Percentiles rank a stretch among this genome's conserved stretches.
phyloP scores from a whole-genome alignment of 2,888 invertebrate genomes.

The Allophyes oxyacanthae region DNA sequence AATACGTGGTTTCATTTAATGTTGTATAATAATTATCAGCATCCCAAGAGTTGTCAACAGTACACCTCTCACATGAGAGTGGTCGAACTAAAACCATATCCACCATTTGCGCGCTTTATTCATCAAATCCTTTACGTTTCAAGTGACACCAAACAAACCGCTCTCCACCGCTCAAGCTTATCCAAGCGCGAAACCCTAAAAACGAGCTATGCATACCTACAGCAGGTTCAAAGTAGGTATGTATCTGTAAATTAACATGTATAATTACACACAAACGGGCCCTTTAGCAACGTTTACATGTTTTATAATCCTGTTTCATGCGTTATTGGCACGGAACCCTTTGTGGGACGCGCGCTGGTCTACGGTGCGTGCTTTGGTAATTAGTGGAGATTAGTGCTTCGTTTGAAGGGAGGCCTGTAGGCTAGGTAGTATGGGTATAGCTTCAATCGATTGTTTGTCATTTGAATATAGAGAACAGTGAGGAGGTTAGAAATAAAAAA shows the following conservation, averaged over 20 bases:
- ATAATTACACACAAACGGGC: constrained; percentile 82
- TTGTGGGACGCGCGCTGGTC: constrained; percentile 67
- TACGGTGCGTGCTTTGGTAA: constrained; percentile 63
- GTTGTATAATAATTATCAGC: too few relatives aligned
- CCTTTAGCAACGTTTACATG: constrained; percentile 86
- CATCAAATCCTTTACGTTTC: constrained; percentile 43
- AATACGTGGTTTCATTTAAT: too few relatives aligned
- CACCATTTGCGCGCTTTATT: constrained; percentile 9
- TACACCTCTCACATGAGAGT: too few relatives aligned
- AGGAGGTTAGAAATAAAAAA: too few relatives aligned
- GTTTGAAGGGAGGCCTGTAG: constrained; percentile 8
- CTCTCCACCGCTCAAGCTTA: constrained; percentile 31
- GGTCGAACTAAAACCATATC: constrained; percentile 1
- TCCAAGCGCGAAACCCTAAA: constrained; percentile 45
- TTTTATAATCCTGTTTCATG: constrained; percentile 88
- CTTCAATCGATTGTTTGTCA: background rate
- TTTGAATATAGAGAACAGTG: background rate
- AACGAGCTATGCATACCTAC: constrained; percentile 23
- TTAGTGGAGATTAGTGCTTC: constrained; percentile 38
- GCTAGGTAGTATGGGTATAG: constrained; percentile 6
- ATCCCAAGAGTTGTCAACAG: too few relatives aligned
- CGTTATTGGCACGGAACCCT: constrained; percentile 85
- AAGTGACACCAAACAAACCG: constrained; percentile 41
- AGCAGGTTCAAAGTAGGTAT: constrained; percentile 48
- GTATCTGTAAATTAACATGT: constrained; percentile 79